Conservation (phyloP, 1,140 invertebrate genomes). For the Melipona quadrifasciata region DNA sequence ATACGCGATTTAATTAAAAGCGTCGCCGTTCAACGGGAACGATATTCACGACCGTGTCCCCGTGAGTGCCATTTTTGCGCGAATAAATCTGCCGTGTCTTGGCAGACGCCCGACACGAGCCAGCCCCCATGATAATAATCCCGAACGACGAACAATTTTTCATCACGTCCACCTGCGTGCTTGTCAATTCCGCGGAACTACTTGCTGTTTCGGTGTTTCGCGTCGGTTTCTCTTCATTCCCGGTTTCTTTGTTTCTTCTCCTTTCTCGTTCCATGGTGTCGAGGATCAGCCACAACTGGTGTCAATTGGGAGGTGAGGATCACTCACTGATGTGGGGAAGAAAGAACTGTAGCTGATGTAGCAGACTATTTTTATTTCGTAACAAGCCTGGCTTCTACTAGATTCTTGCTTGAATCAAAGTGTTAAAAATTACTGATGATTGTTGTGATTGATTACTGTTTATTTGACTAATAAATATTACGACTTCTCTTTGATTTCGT, state of each 20-base stretch:
- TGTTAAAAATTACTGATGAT: too few species aligned
- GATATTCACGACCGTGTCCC: constrained; percentile 44
- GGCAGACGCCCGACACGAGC: background rate
- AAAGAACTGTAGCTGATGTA: too few species aligned
- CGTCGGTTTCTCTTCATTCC: background rate
- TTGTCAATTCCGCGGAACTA: constrained; percentile 20
- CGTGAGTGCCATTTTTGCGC: constrained; percentile 30
- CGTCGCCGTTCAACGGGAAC: constrained; percentile 47
- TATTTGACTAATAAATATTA: too few species aligned
- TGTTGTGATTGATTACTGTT: too few species aligned
- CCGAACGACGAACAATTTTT: constrained; percentile 44
- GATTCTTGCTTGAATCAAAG: too few species aligned
- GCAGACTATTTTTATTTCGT: too few species aligned
- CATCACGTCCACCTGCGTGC: constrained; percentile 1
- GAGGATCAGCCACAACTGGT: too few species aligned
- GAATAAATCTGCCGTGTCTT: constrained; percentile 54
- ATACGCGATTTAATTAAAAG: constrained; percentile 66
- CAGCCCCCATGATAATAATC: constrained; percentile 41
- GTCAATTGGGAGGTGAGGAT: too few species aligned
- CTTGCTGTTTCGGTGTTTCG: background rate
- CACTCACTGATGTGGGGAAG: too few species aligned
- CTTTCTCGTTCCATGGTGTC: background rate
- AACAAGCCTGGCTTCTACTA: too few species aligned
- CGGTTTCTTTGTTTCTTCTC: background rate
- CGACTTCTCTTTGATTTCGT: too few species aligned